phyloP scores from a whole-genome alignment of 2,888 invertebrate species.

The Hypercompe scribonia region DNA sequence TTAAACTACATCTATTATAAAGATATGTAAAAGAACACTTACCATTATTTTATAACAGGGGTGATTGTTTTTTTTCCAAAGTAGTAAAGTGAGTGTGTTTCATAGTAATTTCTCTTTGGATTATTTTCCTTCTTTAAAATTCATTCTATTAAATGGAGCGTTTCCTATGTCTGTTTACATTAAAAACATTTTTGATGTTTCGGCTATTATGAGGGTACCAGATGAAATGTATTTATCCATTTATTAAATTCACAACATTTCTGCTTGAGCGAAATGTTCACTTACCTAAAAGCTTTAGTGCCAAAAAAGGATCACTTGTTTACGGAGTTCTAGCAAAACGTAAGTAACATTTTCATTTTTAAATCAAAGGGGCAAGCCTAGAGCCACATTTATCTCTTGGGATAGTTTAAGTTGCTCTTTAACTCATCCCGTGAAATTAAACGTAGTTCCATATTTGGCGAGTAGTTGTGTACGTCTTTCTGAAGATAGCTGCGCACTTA shows the following conservation, averaged over 20 bases:
- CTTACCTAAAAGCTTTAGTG: constrained; percentile 67
- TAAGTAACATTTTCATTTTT: constrained; percentile 66
- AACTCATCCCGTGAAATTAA: constrained; percentile 65
- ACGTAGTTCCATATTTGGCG: constrained; percentile 38
- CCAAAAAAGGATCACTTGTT: constrained; percentile 66
- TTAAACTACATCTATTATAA: too few relatives aligned
- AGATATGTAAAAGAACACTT: not conserved
- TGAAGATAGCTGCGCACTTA: not conserved
- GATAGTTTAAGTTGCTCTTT: too few relatives aligned
- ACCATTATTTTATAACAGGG: not conserved
- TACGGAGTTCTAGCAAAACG: constrained; percentile 52
- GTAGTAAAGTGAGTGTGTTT: not conserved
- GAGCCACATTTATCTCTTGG: constrained; percentile 57
- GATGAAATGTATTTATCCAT: constrained; percentile 50
- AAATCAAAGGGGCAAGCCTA: constrained; percentile 56
- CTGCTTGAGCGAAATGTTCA: constrained; percentile 60
- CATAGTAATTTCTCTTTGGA: not conserved
- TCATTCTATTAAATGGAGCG: not conserved
- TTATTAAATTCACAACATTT: constrained; percentile 62
- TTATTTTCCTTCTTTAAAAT: not conserved
- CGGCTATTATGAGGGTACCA: constrained; percentile 12
- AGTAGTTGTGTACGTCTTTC: not conserved
- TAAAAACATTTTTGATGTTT: not conserved
- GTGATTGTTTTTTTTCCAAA: not conserved
- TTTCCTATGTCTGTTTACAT: not conserved